Percentiles rank a stretch among this genome's conserved stretches.
Conservation (phyloP, 2,113 vertebrate species). For the Corapipo altera region DNA sequence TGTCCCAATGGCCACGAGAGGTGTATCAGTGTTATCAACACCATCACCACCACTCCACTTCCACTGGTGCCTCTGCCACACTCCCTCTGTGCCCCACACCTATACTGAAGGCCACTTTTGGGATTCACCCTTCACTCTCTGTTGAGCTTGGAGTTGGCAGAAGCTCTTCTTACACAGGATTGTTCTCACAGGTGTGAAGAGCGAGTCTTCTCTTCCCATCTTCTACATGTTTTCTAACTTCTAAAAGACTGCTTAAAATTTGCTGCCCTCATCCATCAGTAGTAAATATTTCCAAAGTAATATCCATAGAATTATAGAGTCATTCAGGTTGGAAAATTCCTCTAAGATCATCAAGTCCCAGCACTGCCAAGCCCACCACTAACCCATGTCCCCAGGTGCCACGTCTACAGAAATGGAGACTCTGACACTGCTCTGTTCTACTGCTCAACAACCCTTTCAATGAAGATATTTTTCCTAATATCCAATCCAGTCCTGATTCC, state of each 20-base stretch:
- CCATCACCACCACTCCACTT: neutral
- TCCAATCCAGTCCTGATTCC: neutral
- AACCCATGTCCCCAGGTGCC: neutral
- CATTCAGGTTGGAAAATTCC: neutral
- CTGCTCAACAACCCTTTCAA: neutral
- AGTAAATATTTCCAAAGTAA: neutral
- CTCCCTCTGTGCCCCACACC: neutral
- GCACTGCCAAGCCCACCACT: neutral
- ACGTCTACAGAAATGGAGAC: neutral
- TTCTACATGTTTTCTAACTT: neutral
- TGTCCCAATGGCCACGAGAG: fast-evolving
- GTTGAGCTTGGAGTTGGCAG: neutral
- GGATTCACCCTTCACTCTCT: neutral
- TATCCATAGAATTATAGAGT: neutral
- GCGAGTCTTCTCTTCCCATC: neutral
- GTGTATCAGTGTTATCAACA: neutral
- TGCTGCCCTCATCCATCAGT: neutral
- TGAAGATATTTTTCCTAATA: fast-evolving
- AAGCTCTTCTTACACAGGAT: neutral
- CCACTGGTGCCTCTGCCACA: neutral
- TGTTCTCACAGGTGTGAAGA: neutral
- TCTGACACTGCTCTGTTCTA: neutral
- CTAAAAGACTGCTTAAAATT: neutral
- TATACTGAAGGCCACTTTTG: neutral
- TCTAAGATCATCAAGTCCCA: neutral